Evolutionary conservation across 2,888 invertebrate genomes (phyloP), one percentile per base, ranked within the genome.

Genomic region (Rhogogaster chlorosoma): DNA sequence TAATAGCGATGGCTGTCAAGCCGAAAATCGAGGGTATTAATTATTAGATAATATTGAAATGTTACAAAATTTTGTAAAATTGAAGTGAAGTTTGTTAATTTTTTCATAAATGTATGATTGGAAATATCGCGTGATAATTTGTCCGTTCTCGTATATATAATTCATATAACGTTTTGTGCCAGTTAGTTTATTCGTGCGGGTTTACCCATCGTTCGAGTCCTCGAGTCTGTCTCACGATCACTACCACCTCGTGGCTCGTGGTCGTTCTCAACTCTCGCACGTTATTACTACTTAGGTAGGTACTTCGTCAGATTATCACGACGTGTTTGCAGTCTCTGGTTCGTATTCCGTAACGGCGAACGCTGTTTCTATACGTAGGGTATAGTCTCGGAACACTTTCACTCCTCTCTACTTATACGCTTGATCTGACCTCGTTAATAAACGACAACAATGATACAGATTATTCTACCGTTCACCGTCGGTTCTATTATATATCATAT

Each of bases 391-490:
- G 32, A 77, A 78, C 57, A 57, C 78, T 78, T 57, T 78, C 32
- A 57, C 78, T 32, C 6, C 38, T 26, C 26, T 12, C 49, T 38
- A 15, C 26, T 42, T 32, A 29, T 78, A 78, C 78, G 78, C 78
- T 78, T 36, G 78, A 78, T 78, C 36, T 57, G 78, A 78, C 78
- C 78, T 78, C 78, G 53, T 57, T 78, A 45, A n/a, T 9, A 32
- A 9, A 15, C 15, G 2, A 75, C 26, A 57, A 53, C 18, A 22
- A 42, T 42, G 18, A 26, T 29, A 1, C 15, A 12, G 15, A 67
- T 67, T 29, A 67, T 32, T n/a, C n/a, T 67, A 67, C 15, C 29
- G 67, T 67, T 29, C 1, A 15, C 6, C 38, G 38, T 38, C 2
- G 57, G 15, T n/a, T n/a, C n/a, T n/a, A n/a, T n/a, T 2, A 57